Percentiles rank a stretch among this genome's conserved stretches.
Conservation (phyloP, 2,888 invertebrate genomes). For the Campoplex capitator region DNA sequence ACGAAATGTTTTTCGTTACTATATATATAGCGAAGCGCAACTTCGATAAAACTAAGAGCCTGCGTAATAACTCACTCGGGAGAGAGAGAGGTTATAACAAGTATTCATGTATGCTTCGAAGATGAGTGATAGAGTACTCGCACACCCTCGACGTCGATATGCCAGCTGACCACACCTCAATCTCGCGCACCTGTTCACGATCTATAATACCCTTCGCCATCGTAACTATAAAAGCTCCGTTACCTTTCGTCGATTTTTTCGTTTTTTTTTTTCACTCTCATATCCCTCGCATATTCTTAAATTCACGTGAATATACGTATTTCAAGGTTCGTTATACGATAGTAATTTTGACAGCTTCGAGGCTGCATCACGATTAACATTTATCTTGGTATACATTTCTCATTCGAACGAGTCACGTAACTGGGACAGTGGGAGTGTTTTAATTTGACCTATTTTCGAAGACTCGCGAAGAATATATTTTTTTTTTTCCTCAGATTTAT, state of each 20-base stretch:
- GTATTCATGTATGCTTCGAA: constrained; percentile 17
- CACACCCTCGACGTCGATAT: constrained; percentile 50
- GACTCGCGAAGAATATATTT: neutral
- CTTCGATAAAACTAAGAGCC: constrained; percentile 26
- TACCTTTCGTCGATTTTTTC: neutral
- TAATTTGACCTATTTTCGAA: neutral
- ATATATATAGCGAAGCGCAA: neutral
- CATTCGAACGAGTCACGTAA: neutral
- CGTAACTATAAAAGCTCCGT: constrained; percentile 16
- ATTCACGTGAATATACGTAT: neutral
- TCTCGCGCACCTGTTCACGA: constrained; percentile 56
- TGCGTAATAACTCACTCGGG: constrained; percentile 47
- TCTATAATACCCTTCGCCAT: constrained; percentile 39
- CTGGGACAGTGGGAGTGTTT: neutral
- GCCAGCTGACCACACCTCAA: constrained; percentile 58
- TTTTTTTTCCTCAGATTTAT: neutral
- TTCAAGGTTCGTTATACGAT: neutral
- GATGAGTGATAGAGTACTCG: constrained; percentile 56
- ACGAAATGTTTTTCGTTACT: neutral
- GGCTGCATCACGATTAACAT: neutral
- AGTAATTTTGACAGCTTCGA: constrained; percentile 2
- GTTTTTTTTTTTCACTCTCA: constrained; percentile 17
- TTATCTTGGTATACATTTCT: constrained; percentile 1
- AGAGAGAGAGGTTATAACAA: neutral
- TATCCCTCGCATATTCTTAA: constrained; percentile 20